phyloP scores from a whole-genome alignment of 2,797 vertebrate species.

The Lacerta bilineata region DNA sequence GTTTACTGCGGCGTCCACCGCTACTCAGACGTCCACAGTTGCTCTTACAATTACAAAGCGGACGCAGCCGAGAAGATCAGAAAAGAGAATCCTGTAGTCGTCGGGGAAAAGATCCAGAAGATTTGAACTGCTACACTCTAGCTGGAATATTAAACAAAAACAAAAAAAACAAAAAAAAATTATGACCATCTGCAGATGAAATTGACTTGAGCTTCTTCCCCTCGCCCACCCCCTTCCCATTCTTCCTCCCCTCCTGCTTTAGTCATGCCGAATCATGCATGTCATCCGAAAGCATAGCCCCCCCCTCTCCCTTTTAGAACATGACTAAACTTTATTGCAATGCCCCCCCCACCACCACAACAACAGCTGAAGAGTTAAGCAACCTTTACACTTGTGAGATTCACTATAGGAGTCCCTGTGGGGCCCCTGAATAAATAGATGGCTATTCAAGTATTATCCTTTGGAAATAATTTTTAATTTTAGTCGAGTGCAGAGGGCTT shows the following conservation, averaged over 20 bases:
- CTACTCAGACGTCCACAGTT: conserved; percentile 91
- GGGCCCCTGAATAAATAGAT: background rate
- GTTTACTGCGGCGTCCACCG: conserved; percentile 89
- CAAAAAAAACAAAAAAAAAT: background rate
- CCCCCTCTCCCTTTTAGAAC: conserved; percentile 75
- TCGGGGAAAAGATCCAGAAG: conserved; percentile 93
- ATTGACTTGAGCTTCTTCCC: conserved; percentile 81
- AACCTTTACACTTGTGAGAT: conserved; percentile 65
- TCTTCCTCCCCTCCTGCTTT: background rate
- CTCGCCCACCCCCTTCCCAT: background rate
- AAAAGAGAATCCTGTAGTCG: conserved; percentile 92
- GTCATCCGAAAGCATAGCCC: conserved; percentile 82
- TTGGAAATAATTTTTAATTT: conserved; percentile 82
- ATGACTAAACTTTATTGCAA: conserved; percentile 83
- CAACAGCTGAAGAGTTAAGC: conserved; percentile 81
- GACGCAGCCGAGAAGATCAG: conserved; percentile 92
- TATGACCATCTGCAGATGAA: conserved; percentile 80
- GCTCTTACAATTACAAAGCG: conserved; percentile 92
- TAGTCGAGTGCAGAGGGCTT: conserved; percentile 84
- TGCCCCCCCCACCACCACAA: conserved; percentile 59
- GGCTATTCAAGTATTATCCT: conserved; percentile 81
- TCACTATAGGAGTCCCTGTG: background rate
- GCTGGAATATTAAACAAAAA: conserved; percentile 77
- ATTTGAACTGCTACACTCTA: conserved; percentile 84
- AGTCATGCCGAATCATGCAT: conserved; percentile 84